phyloP scores from a whole-genome alignment of 1,140 invertebrate species.

The Maniola jurtina region DNA sequence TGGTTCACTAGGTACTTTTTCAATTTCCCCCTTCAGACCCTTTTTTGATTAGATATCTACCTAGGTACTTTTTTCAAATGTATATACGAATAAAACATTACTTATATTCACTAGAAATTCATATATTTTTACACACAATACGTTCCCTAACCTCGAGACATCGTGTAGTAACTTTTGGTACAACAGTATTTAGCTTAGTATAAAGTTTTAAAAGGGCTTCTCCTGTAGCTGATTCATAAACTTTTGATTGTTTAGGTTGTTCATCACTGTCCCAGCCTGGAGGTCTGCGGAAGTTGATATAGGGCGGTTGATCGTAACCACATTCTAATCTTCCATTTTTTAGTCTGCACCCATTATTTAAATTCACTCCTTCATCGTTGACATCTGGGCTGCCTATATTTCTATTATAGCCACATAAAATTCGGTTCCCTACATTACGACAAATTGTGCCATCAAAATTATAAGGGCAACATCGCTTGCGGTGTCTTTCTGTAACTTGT shows the following conservation, averaged over 20 bases:
- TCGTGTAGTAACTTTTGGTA: conserved; percentile 30
- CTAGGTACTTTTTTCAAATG: too few relatives aligned
- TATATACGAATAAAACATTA: too few relatives aligned
- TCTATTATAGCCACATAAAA: conserved; percentile 60
- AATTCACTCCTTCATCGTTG: conserved; percentile 24
- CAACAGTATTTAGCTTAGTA: neutral
- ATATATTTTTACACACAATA: conserved; percentile 47
- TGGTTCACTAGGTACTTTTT: too few relatives aligned
- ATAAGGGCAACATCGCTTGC: conserved; percentile 60
- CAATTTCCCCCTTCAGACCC: too few relatives aligned
- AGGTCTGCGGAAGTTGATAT: conserved; percentile 47
- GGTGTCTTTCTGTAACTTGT: conserved; percentile 17
- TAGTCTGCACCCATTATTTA: conserved; percentile 51
- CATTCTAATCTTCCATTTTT: conserved; percentile 57
- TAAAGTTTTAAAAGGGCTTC: neutral
- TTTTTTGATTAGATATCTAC: too few relatives aligned
- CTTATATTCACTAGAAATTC: conserved; percentile 10
- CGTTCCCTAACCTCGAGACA: conserved; percentile 49
- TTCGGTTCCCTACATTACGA: conserved; percentile 50
- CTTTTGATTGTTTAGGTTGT: conserved; percentile 6
- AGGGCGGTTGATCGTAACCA: conserved; percentile 55
- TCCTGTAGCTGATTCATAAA: conserved; percentile 11
- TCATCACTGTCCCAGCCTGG: conserved; percentile 35
- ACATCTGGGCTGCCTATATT: conserved; percentile 45
- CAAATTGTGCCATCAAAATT: conserved; percentile 57